Percentiles rank a stretch among this genome's conserved stretches.
phyloP scores from a whole-genome alignment of 2,797 vertebrate species.

The Fundulus diaphanus region DNA sequence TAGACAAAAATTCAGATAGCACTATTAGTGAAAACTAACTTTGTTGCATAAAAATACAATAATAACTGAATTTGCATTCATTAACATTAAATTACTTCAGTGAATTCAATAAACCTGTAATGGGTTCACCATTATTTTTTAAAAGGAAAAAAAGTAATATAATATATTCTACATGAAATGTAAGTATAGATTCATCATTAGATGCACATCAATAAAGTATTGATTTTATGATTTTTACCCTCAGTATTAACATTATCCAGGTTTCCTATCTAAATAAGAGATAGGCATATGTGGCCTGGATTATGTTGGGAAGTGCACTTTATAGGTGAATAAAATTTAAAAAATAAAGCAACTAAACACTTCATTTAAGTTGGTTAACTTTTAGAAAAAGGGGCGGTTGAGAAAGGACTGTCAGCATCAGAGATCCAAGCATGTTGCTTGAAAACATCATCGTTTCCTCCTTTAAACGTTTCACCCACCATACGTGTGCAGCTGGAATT shows the following conservation, averaged over 20 bases:
- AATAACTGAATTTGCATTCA: neutral
- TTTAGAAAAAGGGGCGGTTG: slow-evolving; percentile 11
- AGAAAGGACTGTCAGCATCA: slow-evolving; percentile 19
- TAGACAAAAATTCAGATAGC: neutral
- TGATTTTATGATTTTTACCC: neutral
- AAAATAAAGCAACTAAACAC: too few relatives aligned
- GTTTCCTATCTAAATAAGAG: neutral
- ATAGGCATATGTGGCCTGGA: neutral
- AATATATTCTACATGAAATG: neutral
- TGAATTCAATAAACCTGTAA: neutral
- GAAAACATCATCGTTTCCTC: slow-evolving; percentile 22
- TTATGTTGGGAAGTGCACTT: slow-evolving; percentile 36
- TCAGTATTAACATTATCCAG: neutral
- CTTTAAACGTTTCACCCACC: slow-evolving; percentile 15
- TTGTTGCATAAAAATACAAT: neutral
- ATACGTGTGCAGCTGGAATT: slow-evolving; percentile 64
- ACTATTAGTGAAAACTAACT: neutral
- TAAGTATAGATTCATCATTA: neutral
- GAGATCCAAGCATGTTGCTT: slow-evolving; percentile 34
- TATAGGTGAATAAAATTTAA: too few relatives aligned
- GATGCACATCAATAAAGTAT: too few relatives aligned
- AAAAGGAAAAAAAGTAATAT: neutral
- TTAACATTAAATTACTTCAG: neutral
- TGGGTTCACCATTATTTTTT: neutral
- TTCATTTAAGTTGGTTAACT: too few relatives aligned